Conservation (phyloP, 1,140 invertebrate genomes). For the Leguminivora glycinivorella region DNA sequence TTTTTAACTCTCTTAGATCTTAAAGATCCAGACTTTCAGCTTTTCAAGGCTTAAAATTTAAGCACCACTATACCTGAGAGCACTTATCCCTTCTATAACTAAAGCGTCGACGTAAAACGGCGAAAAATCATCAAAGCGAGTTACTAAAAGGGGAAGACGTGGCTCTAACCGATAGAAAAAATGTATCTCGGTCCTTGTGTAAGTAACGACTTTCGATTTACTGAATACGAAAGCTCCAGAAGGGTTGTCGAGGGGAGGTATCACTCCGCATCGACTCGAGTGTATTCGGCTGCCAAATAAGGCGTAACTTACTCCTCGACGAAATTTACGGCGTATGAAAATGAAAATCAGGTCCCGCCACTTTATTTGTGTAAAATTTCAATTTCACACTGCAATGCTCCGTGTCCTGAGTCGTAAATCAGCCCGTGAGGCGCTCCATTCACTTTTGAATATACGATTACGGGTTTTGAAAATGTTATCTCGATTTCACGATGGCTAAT, state of each 20-base stretch:
- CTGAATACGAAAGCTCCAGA: constrained; percentile 56
- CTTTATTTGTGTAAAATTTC: constrained; percentile 55
- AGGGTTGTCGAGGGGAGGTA: constrained; percentile 55
- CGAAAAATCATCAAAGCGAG: constrained; percentile 46
- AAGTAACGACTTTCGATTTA: constrained; percentile 64
- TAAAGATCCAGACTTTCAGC: constrained; percentile 7
- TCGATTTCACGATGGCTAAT: not conserved
- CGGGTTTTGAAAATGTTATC: not conserved
- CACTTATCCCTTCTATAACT: constrained; percentile 16
- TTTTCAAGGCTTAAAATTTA: constrained; percentile 16
- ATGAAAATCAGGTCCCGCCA: constrained; percentile 42
- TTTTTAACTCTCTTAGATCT: not conserved
- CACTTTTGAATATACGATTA: constrained; percentile 6
- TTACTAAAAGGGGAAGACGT: constrained; percentile 44
- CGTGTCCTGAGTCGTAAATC: constrained; percentile 35
- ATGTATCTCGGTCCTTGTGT: constrained; percentile 64
- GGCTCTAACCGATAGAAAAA: constrained; percentile 51
- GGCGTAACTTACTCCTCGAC: constrained; percentile 56
- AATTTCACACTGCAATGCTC: constrained; percentile 56
- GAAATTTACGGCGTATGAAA: constrained; percentile 47
- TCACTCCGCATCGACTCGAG: constrained; percentile 54
- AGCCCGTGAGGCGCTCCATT: constrained; percentile 29
- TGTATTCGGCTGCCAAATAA: constrained; percentile 64
- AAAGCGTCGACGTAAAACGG: constrained; percentile 32
- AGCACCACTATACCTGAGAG: constrained; percentile 21